phyloP scores from a whole-genome alignment of 2,888 invertebrate genomes.

The Drosophila koepferae region DNA sequence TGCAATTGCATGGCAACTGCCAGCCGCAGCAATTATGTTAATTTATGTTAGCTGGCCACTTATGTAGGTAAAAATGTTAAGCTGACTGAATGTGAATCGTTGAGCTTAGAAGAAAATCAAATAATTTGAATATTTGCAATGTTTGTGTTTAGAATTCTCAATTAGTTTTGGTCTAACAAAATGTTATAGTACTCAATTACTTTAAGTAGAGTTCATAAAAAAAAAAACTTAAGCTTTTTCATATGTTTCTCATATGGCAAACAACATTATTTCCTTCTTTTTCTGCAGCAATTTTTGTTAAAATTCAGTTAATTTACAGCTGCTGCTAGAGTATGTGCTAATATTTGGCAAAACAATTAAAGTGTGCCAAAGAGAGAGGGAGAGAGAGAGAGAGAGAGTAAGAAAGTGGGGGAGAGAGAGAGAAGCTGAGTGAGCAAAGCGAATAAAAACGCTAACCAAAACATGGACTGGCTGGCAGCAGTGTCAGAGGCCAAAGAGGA shows the following conservation, averaged over 20 bases:
- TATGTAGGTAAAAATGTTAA: not conserved
- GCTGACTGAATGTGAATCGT: no score
- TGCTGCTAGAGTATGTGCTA: slow-evolving; percentile 28
- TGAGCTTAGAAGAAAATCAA: not conserved
- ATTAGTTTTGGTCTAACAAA: not conserved
- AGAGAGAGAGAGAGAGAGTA: not conserved
- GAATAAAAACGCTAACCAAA: slow-evolving; percentile 13
- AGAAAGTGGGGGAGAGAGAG: not conserved
- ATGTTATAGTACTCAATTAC: not conserved
- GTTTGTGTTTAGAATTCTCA: not conserved
- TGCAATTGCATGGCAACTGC: not conserved
- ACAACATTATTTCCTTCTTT: not conserved
- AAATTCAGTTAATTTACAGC: slow-evolving; percentile 24
- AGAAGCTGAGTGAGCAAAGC: not conserved
- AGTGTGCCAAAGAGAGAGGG: slow-evolving; percentile 29
- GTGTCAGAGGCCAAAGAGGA: slow-evolving; percentile 53
- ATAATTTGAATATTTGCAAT: not conserved
- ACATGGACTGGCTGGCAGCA: slow-evolving; percentile 9
- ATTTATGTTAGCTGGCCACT: slow-evolving; percentile 10
- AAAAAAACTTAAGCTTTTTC: no score
- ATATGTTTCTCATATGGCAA: not conserved
- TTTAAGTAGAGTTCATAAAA: not conserved
- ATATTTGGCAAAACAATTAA: slow-evolving; percentile 63
- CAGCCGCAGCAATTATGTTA: slow-evolving; percentile 15
- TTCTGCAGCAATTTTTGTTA: not conserved